Conservation (phyloP, 1,140 invertebrate genomes). For the Drosophila persimilis region DNA sequence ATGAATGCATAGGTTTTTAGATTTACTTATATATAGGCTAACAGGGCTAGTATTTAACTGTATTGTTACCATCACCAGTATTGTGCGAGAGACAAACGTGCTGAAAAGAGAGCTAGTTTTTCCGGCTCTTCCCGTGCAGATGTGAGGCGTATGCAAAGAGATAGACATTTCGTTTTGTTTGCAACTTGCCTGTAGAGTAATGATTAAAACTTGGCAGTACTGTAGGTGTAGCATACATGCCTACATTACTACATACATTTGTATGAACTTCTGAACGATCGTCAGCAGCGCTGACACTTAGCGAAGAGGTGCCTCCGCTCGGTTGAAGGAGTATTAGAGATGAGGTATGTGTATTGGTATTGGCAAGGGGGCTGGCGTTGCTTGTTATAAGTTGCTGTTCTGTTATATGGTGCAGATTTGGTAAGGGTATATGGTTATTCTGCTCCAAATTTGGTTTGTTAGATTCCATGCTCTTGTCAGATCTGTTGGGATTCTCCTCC, state of each 20-base stretch:
- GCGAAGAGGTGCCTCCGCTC: constrained; percentile 13
- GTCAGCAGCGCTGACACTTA: constrained; percentile 83
- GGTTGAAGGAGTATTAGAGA: constrained; percentile 63
- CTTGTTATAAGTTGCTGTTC: constrained; percentile 28
- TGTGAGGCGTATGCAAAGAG: constrained; percentile 6
- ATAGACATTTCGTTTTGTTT: background rate
- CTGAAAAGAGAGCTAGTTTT: background rate
- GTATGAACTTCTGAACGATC: constrained; percentile 52
- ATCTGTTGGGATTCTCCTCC: constrained; percentile 14
- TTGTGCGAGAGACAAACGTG: constrained; percentile 19
- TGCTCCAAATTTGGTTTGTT: constrained; percentile 10
- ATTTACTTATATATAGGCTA: too few relatives aligned
- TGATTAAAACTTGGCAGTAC: constrained; percentile 89
- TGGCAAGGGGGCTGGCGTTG: constrained; percentile 17
- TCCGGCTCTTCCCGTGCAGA: constrained; percentile 10
- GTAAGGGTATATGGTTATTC: constrained; percentile 19
- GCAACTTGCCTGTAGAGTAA: constrained; percentile 88
- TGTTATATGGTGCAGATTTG: constrained; percentile 26
- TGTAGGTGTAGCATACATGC: constrained; percentile 84
- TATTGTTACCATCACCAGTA: constrained; percentile 8
- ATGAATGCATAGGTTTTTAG: too few relatives aligned
- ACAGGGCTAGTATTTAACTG: background rate
- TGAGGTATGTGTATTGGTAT: constrained; percentile 36
- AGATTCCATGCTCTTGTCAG: constrained; percentile 20
- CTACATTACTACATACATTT: constrained; percentile 83